phyloP scores from a whole-genome alignment of 2,888 invertebrate species.

The Habroteleia sp. region DNA sequence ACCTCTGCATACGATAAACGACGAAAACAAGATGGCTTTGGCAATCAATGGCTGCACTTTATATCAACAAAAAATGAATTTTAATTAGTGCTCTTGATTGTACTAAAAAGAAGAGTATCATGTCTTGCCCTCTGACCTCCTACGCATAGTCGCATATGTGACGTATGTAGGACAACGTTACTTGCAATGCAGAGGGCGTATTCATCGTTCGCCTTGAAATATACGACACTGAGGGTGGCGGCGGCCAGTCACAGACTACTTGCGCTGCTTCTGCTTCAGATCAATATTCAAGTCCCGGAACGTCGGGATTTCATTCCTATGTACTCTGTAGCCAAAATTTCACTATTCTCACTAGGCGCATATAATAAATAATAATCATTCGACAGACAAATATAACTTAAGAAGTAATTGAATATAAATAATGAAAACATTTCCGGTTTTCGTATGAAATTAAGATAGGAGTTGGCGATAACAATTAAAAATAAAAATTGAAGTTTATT shows the following conservation, averaged over 20 bases:
- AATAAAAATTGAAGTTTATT: no score
- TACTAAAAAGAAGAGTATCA: conserved; percentile 13
- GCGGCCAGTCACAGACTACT: conserved; percentile 56
- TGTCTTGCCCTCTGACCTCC: conserved; percentile 40
- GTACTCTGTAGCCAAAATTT: no score
- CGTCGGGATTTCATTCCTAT: conserved; percentile 14
- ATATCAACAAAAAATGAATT: neutral
- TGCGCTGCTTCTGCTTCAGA: conserved; percentile 68
- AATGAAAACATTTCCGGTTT: no score
- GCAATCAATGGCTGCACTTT: conserved; percentile 1
- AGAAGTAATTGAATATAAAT: no score
- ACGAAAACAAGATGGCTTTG: neutral
- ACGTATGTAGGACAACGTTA: conserved; percentile 62
- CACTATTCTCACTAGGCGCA: no score
- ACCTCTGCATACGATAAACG: neutral
- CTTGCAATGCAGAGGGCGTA: conserved; percentile 51
- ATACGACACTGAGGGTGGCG: conserved; percentile 47
- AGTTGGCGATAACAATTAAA: no score
- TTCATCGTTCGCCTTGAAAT: conserved; percentile 60
- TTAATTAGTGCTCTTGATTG: conserved; percentile 20
- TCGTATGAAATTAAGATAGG: no score
- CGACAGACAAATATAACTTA: no score
- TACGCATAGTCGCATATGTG: conserved; percentile 32
- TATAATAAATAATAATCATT: no score
- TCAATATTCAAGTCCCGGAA: conserved; percentile 73